phyloP scores from a whole-genome alignment of 2,113 vertebrate species.

The Tragelaphus buxtoni region DNA sequence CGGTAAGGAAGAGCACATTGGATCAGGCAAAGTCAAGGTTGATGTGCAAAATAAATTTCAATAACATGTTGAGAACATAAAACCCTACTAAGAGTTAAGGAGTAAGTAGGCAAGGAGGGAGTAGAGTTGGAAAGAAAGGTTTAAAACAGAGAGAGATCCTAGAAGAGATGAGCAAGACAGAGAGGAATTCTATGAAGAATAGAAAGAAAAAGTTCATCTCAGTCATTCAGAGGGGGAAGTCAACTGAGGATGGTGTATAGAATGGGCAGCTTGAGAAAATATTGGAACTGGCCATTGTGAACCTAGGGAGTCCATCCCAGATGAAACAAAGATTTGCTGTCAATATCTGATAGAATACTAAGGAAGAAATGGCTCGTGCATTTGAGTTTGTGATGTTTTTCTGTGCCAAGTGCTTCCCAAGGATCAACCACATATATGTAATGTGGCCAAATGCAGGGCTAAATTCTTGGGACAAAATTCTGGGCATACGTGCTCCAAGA shows the following conservation, averaged over 20 bases:
- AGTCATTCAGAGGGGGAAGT: neutral
- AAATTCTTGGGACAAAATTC: neutral
- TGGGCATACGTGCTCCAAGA: neutral
- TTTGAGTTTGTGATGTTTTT: neutral
- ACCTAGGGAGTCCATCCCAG: neutral
- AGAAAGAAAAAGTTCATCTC: neutral
- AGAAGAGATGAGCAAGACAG: neutral
- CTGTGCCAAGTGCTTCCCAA: neutral
- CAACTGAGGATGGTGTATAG: neutral
- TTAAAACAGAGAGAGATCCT: neutral
- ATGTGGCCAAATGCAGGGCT: neutral
- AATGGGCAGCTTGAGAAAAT: neutral
- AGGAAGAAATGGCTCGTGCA: neutral
- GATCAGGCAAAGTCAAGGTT: neutral
- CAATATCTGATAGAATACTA: neutral
- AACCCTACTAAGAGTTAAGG: neutral
- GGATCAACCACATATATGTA: neutral
- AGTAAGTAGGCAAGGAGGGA: neutral
- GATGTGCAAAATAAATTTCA: neutral
- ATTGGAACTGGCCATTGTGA: neutral
- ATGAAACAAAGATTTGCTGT: neutral
- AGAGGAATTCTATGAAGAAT: neutral
- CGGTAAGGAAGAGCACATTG: neutral
- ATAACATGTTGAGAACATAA: neutral
- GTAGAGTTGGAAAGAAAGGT: neutral